phyloP scores from a whole-genome alignment of 1,140 invertebrate species.

The Tetragonula clypearis region DNA sequence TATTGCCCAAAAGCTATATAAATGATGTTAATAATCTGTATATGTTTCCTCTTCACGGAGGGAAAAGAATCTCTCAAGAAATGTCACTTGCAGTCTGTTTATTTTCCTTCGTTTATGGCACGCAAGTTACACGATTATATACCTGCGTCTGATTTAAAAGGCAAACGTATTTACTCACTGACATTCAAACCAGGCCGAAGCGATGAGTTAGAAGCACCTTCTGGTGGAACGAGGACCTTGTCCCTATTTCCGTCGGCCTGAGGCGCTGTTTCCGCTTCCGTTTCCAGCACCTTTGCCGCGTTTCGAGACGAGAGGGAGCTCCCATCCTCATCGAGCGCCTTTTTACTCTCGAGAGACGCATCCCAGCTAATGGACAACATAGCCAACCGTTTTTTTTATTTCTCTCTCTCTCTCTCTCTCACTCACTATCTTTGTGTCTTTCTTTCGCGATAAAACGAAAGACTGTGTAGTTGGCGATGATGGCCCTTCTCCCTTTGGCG shows the following conservation, averaged over 20 bases:
- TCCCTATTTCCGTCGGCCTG: constrained; percentile 70
- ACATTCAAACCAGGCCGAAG: constrained; percentile 49
- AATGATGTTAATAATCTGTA: too few species aligned
- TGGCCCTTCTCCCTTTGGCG: background rate
- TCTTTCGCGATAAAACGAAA: constrained; percentile 15
- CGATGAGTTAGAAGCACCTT: constrained; percentile 57
- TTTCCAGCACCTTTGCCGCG: constrained; percentile 59
- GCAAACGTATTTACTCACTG: constrained; percentile 59
- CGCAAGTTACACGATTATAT: background rate
- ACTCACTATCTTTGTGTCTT: background rate
- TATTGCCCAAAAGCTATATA: too few species aligned
- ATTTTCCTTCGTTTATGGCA: background rate
- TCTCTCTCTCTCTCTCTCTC: background rate
- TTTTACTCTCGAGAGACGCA: constrained; percentile 69
- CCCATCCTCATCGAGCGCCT: constrained; percentile 64
- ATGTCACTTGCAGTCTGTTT: background rate
- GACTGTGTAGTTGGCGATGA: background rate
- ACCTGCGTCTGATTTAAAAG: background rate
- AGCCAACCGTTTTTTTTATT: constrained; percentile 44
- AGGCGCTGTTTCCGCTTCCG: constrained; percentile 61
- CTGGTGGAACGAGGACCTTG: constrained; percentile 59
- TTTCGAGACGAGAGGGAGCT: constrained; percentile 57
- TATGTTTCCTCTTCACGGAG: background rate
- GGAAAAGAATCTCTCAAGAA: too few species aligned
- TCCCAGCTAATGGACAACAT: constrained; percentile 75